Percentiles rank a stretch among this genome's conserved stretches.
Conservation (phyloP, 2,113 vertebrate genomes). For the Synodontis membranacea region DNA sequence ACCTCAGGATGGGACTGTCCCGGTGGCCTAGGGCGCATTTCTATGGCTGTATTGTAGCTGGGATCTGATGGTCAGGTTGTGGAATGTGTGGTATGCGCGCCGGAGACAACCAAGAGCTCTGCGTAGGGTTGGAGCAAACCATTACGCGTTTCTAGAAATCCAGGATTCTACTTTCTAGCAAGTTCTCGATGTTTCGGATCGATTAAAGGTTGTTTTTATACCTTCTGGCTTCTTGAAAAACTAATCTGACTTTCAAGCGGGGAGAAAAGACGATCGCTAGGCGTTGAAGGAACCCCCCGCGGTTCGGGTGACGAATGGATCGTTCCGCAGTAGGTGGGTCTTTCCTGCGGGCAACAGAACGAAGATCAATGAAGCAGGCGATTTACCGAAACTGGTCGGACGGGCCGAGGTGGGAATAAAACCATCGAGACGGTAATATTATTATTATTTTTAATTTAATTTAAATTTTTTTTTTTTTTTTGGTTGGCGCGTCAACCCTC, state of each 20-base stretch:
- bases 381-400: conserved; percentile 68
- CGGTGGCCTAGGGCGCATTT: conserved; percentile 41
- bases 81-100: conserved; percentile 80
- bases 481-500: not conserved
- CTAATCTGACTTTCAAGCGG: accelerated
- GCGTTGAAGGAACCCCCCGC: not conserved
- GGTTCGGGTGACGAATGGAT: conserved; percentile 67
- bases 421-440: conserved; percentile 34
- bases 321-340: conserved; percentile 83
- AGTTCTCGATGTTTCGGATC: accelerated
- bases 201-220: accelerated
- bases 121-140: conserved; percentile 27
- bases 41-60: conserved; percentile 49
- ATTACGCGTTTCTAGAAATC: accelerated
- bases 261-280: too few species aligned
- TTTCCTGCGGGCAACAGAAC: conserved; percentile 78
- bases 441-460: not conserved
- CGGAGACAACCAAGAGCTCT: conserved; percentile 55
- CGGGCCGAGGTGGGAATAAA: conserved; percentile 57
- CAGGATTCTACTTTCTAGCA: too few species aligned
- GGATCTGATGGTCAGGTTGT: conserved; percentile 70
- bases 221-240: accelerated
- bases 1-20: conserved; percentile 33
- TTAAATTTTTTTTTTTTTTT: not conserved
- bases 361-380: conserved; percentile 80